phyloP scores from a whole-genome alignment of 2,113 vertebrate species.

The Prionailurus viverrinus region DNA sequence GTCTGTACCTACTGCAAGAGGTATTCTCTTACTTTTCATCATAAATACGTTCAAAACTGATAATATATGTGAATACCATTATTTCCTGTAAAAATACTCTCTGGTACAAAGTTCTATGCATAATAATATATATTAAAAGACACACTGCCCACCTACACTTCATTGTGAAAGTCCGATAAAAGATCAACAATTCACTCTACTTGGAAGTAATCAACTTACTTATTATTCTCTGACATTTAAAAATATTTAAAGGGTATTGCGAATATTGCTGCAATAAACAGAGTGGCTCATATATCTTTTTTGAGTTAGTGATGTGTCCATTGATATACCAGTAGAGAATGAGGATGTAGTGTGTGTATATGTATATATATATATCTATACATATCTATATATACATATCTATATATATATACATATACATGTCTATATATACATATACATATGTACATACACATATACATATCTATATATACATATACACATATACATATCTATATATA shows the following conservation, averaged over 20 bases:
- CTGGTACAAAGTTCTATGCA: not conserved
- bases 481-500: no score
- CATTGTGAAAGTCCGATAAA: not conserved
- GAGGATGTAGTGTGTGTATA: not conserved
- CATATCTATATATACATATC: no score
- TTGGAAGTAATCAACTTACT: not conserved
- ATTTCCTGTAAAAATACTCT: not conserved
- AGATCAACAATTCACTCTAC: not conserved
- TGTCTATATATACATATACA: no score
- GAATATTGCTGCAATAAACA: not conserved
- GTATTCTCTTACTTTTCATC: not conserved
- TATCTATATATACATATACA: no score
- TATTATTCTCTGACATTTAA: not conserved
- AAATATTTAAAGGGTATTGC: not conserved
- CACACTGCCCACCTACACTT: not conserved
- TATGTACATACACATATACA: no score
- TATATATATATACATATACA: no score
- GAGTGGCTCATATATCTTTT: not conserved
- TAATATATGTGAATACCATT: not conserved
- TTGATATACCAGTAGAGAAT: not conserved
- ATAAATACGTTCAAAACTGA: not conserved
- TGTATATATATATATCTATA: no score
- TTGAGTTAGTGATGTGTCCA: not conserved
- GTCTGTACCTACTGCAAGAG: not conserved
- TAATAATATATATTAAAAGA: not conserved